Evolutionary conservation across 2,797 vertebrate genomes (phyloP).

Genomic region (Atherinosoma microstoma): DNA sequence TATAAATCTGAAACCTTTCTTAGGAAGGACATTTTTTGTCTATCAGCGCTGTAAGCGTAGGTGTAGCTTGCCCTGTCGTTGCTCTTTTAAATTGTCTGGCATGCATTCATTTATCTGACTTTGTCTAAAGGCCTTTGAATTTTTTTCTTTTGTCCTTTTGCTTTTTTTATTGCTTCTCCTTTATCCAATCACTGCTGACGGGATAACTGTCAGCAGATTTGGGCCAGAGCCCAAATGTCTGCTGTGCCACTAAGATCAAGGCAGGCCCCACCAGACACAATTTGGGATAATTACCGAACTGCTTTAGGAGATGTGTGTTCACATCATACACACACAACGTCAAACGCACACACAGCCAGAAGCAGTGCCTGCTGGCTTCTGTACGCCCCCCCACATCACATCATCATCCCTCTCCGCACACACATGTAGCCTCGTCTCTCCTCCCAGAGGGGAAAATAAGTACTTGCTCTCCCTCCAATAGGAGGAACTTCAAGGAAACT

Average conservation of each 20-base stretch:
- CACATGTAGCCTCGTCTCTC: constrained; percentile 11
- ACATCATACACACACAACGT: constrained; percentile 14
- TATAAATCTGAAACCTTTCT: not conserved
- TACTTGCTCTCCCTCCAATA: constrained; percentile 49
- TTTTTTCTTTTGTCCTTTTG: constrained; percentile 20
- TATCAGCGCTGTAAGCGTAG: too few species aligned
- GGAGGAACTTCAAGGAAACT: constrained; percentile 64
- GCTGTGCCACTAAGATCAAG: constrained; percentile 46
- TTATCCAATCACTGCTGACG: constrained; percentile 58
- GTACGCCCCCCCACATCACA: constrained; percentile 15
- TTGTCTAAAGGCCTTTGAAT: constrained; percentile 40
- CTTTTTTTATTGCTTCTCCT: constrained; percentile 57
- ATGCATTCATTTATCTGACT: constrained; percentile 51
- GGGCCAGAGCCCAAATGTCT: constrained; percentile 57
- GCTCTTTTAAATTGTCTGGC: constrained; percentile 18
- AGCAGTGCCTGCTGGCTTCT: constrained; percentile 21
- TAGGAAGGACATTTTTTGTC: not conserved
- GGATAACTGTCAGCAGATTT: constrained; percentile 54
- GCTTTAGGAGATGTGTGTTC: constrained; percentile 53
- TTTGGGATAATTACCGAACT: constrained; percentile 69
- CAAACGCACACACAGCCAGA: constrained; percentile 14
- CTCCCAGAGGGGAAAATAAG: constrained; percentile 50
- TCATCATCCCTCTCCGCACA: constrained; percentile 5
- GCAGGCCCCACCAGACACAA: constrained; percentile 55
- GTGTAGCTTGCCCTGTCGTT: too few species aligned